phyloP scores from a whole-genome alignment of 2,888 invertebrate species.

The Nephrotoma guestfalica region DNA sequence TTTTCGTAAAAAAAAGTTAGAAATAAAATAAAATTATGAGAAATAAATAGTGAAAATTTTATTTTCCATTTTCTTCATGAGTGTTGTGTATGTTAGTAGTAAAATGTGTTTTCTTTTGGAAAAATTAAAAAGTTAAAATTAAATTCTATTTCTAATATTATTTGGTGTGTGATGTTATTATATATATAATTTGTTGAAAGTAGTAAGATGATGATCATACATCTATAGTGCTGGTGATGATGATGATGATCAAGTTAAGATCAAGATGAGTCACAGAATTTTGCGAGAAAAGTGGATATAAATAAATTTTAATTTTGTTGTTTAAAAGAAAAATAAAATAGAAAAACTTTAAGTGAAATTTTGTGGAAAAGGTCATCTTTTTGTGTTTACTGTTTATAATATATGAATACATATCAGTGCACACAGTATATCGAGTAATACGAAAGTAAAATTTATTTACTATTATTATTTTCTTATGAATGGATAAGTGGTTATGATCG shows the following conservation, averaged over 20 bases:
- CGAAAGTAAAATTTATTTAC: neutral
- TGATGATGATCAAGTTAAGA: neutral
- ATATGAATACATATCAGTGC: neutral
- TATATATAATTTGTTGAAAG: neutral
- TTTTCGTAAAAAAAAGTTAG: neutral
- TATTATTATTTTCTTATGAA: neutral
- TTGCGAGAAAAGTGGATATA: neutral
- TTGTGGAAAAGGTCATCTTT: neutral
- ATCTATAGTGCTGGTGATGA: neutral
- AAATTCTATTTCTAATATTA: neutral
- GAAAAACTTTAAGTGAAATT: neutral
- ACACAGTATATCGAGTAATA: neutral
- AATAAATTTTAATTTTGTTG: neutral
- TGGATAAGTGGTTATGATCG: neutral
- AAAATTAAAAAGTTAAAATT: neutral
- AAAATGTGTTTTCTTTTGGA: neutral
- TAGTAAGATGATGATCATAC: neutral
- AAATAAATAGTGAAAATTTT: neutral
- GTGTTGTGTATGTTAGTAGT: neutral
- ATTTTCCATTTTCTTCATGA: neutral
- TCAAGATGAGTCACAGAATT: neutral
- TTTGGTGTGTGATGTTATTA: neutral
- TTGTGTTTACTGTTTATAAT: neutral
- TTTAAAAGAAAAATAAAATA: neutral
- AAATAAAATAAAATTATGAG: neutral